These are phyloP conservation scores for Holacanthella duospinosa DNA, from an alignment of 2,888 invertebrate genomes.

Conservation along the genomic window DNA sequence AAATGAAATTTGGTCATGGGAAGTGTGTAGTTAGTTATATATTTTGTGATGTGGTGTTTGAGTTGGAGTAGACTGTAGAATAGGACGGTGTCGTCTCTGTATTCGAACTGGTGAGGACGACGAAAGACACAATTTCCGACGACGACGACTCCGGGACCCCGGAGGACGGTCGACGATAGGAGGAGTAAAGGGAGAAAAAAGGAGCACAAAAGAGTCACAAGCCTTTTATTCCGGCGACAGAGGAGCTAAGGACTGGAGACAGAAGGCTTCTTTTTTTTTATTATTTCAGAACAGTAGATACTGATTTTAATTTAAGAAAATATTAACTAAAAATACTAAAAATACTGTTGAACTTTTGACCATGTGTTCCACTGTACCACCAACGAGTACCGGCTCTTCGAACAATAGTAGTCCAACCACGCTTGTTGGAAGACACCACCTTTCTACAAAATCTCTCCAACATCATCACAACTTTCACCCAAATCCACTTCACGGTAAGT, in stretches of 20 bases:
- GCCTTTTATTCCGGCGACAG: conserved; percentile 2
- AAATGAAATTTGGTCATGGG: not conserved
- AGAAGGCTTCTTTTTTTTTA: not conserved
- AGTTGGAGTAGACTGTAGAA: too few species aligned
- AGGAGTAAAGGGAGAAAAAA: conserved; percentile 4
- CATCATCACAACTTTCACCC: conserved; percentile 4
- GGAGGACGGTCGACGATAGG: conserved; percentile 6
- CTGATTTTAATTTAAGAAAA: not conserved
- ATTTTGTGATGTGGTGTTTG: too few species aligned
- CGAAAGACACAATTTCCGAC: conserved; percentile 3
- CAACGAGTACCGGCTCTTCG: not conserved
- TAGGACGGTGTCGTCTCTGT: too few species aligned
- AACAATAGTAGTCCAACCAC: not conserved
- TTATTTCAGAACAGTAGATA: not conserved
- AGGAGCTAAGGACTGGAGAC: not conserved
- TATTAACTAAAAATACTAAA: too few species aligned
- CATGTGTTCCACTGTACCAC: conserved; percentile 1
- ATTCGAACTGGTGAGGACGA: not conserved
- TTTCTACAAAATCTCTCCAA: not conserved
- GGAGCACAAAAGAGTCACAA: not conserved
- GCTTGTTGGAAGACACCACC: not conserved
- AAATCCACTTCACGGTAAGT: not conserved
- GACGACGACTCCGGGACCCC: conserved; percentile 6
- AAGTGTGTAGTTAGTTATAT: too few species aligned
- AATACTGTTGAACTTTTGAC: not conserved